phyloP scores from a whole-genome alignment of 37 sponge, comb jelly and placozoan species.

The Geodia barretti region DNA sequence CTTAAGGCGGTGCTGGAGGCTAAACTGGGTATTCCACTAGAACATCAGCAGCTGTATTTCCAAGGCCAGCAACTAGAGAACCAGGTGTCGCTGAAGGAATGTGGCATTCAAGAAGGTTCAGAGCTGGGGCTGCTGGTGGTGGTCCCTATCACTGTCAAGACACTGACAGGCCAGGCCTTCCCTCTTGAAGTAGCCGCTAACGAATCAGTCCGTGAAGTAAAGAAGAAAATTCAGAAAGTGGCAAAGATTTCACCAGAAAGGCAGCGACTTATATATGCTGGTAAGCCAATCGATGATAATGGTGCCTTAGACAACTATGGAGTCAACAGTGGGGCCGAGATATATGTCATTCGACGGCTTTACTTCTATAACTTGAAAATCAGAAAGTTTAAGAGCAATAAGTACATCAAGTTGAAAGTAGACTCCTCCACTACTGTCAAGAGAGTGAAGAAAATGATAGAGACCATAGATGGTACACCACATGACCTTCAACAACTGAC shows the following conservation, averaged over 20 bases:
- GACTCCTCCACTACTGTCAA: not conserved
- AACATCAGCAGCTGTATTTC: no score
- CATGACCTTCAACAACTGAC: not conserved
- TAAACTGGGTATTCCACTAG: no score
- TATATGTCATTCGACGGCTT: not conserved
- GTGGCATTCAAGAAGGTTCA: no score
- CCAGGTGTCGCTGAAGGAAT: no score
- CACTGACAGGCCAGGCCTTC: not conserved
- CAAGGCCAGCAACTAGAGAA: no score
- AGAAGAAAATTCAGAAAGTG: not conserved
- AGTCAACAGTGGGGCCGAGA: not conserved
- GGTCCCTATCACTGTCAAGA: not conserved
- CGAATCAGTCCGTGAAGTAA: not conserved
- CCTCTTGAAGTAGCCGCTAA: not conserved
- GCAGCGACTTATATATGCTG: not conserved
- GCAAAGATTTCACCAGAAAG: not conserved
- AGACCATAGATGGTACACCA: not conserved
- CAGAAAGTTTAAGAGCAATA: not conserved
- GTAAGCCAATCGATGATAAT: not conserved
- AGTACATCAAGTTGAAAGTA: not conserved
- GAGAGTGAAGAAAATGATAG: not conserved
- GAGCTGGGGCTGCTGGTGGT: not conserved
- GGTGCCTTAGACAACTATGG: not conserved
- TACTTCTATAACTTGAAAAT: no score
- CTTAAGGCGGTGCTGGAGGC: no score